Evolutionary conservation across 2,113 vertebrate genomes (phyloP), one percentile per base, ranked within the genome.

Genomic region (Elanus axillaris): DNA sequence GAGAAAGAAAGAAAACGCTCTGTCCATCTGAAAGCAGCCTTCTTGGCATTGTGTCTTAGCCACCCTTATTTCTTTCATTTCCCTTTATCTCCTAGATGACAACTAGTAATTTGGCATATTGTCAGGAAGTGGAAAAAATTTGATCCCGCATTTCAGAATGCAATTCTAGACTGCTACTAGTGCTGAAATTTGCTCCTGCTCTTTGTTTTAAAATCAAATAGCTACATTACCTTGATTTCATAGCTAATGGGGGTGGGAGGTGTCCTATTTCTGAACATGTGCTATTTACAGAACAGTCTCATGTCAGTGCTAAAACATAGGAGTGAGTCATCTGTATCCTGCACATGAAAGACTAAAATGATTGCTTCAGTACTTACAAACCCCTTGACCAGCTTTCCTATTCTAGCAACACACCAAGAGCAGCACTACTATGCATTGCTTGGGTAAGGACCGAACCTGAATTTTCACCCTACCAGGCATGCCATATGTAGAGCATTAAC

Each of bases 211-310:
- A 85, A 86, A 87, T 45, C 74, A 60, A 82, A 80, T 36, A 88
- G 19, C 69, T 79, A 88, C 52, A 56, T 86, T 82, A 96, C 92
- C 84, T 95, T 84, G 75, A 95, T 71, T 92, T 93, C 74, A 75
- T 95, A 73, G 82, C 77, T 97, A 95, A 95, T 94, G 93, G 90
- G 85, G 71, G 94, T 95, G 73, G 66, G 81, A 90, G 67, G 90
- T 96, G 83, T 91, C 90, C 95, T 97, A 95, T 94, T 96, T 96
- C 88, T 96, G 88, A 93, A 82, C 45, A 69, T 58, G 66, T 89
- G 63, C 94, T 95, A 94, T 96, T 97, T 96, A 87, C 74, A 97
- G 95, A 97, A 91, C 64, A 73, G 90, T 88, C 89, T 96, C 91
- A 94, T 95, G 91, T 94, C 92, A 94, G 13, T 87, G 77, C 86